phyloP scores from a whole-genome alignment of 2,888 invertebrate genomes.

The Oasisia sp. region DNA sequence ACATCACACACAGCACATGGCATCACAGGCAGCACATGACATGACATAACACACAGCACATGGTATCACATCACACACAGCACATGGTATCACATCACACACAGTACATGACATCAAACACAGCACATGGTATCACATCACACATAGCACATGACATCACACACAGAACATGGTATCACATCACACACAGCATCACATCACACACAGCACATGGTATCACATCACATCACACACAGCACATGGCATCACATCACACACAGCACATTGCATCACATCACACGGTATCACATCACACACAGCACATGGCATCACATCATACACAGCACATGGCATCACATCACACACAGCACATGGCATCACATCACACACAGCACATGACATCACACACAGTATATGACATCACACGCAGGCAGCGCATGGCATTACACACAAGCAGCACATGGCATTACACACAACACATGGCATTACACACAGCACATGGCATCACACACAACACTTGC shows the following conservation, averaged over 20 bases:
- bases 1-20: slow-evolving; percentile 20
- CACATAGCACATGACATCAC: neutral
- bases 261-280: neutral
- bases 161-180: slow-evolving; percentile 10
- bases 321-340: slow-evolving; percentile 19
- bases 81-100: neutral
- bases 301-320: slow-evolving; percentile 17
- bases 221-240: slow-evolving; percentile 18
- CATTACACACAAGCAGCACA: neutral
- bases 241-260: slow-evolving; percentile 19
- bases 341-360: neutral
- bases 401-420: neutral
- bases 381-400: neutral
- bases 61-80: neutral
- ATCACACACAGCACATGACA: slow-evolving; percentile 20
- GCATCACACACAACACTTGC: neutral
- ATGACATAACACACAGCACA: neutral
- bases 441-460: neutral
- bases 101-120: neutral
- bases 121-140: neutral
- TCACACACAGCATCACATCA: slow-evolving; percentile 17
- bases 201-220: slow-evolving; percentile 18
- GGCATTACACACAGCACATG: neutral
- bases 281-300: neutral
- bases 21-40: neutral